phyloP scores from a whole-genome alignment of 2,888 invertebrate genomes.

The Pycnomerus fuliginosus region DNA sequence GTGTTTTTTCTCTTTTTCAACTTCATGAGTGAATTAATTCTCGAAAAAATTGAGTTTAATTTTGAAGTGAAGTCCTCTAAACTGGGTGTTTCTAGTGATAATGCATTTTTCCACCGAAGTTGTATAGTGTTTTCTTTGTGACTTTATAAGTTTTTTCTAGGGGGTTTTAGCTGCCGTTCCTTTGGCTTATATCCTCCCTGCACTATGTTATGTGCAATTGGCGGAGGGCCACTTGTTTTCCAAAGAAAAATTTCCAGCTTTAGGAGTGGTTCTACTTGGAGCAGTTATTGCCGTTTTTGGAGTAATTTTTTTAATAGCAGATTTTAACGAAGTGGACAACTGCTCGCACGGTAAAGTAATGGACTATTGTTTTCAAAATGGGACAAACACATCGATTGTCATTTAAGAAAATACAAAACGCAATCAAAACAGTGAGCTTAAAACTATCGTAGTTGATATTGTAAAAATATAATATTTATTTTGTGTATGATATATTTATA shows the following conservation, averaged over 20 bases:
- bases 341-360: constrained; percentile 66
- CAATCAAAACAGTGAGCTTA: constrained; percentile 21
- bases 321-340: constrained; percentile 56
- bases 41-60: too few relatives aligned
- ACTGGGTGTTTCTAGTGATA: too few relatives aligned
- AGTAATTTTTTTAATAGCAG: constrained; percentile 58
- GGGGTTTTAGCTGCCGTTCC: constrained; percentile 82
- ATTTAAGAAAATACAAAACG: constrained; percentile 1
- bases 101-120: too few relatives aligned
- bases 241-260: constrained; percentile 67
- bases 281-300: constrained; percentile 63
- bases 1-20: too few relatives aligned
- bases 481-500: background rate
- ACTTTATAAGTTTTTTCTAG: too few relatives aligned
- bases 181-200: constrained; percentile 78
- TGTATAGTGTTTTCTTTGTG: too few relatives aligned
- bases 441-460: constrained; percentile 5
- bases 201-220: constrained; percentile 73
- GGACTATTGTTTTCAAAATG: constrained; percentile 56
- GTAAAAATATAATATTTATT: background rate
- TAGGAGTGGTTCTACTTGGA: constrained; percentile 70
- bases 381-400: constrained; percentile 7
- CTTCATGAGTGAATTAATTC: too few relatives aligned
- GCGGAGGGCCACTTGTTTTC: constrained; percentile 69
- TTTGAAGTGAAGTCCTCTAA: too few relatives aligned